Conservation (phyloP, 2,797 vertebrate species). For the Enteromius fasciolatus region DNA sequence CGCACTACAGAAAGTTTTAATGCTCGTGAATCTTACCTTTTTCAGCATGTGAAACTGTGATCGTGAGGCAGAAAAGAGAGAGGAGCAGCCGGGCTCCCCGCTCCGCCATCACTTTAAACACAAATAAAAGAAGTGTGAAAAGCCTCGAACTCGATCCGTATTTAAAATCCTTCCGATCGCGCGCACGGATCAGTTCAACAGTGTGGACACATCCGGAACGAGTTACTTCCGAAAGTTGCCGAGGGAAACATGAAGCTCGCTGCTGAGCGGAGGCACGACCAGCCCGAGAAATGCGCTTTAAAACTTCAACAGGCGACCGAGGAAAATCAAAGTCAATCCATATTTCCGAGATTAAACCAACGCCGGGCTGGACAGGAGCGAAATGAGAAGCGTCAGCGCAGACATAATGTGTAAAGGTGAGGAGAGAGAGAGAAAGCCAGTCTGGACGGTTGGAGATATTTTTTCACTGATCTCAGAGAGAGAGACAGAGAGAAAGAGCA, state of each 20-base stretch:
- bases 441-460: conserved; percentile 52
- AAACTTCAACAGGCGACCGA: conserved; percentile 74
- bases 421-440: conserved; percentile 45
- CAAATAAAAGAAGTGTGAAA: conserved; percentile 70
- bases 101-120: conserved; percentile 85
- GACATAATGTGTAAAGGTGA: conserved; percentile 47
- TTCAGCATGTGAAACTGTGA: conserved; percentile 75
- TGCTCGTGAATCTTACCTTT: conserved; percentile 72
- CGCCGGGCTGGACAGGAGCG: neutral
- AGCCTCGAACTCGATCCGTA: conserved; percentile 67
- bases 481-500: conserved; percentile 72
- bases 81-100: conserved; percentile 83
- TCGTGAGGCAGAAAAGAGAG: conserved; percentile 82
- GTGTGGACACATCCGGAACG: conserved; percentile 71
- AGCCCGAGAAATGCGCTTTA: conserved; percentile 74
- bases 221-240: conserved; percentile 71
- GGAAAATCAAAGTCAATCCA: conserved; percentile 79
- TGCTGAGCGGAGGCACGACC: conserved; percentile 52
- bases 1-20: conserved; percentile 21
- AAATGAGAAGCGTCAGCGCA: conserved; percentile 27
- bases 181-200: conserved; percentile 68
- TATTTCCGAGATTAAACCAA: conserved; percentile 63
- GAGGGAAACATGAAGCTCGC: conserved; percentile 75
- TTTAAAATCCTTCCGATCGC: conserved; percentile 61
- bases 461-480: conserved; percentile 65